phyloP scores from a whole-genome alignment of 1,140 invertebrate species.

The Philopotamus ludificatus region DNA sequence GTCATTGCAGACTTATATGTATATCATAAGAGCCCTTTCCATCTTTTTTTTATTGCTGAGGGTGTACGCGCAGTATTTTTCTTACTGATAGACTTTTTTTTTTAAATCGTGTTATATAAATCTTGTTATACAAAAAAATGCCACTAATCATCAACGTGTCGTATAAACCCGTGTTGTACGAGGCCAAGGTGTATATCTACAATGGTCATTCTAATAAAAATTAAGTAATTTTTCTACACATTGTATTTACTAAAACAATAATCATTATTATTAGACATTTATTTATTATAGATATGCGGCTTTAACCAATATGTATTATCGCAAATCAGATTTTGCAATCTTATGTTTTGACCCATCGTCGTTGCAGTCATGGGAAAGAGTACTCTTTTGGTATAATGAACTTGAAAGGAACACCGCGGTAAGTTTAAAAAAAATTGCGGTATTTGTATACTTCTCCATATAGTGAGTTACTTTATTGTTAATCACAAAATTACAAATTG shows the following conservation, averaged over 20 bases:
- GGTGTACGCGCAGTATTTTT: no score
- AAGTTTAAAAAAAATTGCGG: neutral
- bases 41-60: no score
- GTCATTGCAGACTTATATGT: no score
- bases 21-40: no score
- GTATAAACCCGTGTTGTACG: neutral
- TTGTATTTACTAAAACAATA: neutral
- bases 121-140: neutral
- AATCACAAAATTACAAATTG: neutral
- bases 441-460: neutral
- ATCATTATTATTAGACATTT: neutral
- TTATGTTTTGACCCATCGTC: conserved; percentile 12
- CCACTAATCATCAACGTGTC: no score
- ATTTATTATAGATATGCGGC: conserved; percentile 4
- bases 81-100: no score
- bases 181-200: neutral
- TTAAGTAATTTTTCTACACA: neutral
- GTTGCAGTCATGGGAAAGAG: neutral
- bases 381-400: conserved; percentile 11
- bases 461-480: neutral
- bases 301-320: conserved; percentile 9
- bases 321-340: conserved; percentile 7
- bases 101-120: no score
- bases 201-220: neutral
- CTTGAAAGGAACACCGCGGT: conserved; percentile 6